These are phyloP conservation scores for Mionectes olivaceus DNA, from an alignment of 2,797 vertebrate genomes.

Conservation along the genomic window DNA sequence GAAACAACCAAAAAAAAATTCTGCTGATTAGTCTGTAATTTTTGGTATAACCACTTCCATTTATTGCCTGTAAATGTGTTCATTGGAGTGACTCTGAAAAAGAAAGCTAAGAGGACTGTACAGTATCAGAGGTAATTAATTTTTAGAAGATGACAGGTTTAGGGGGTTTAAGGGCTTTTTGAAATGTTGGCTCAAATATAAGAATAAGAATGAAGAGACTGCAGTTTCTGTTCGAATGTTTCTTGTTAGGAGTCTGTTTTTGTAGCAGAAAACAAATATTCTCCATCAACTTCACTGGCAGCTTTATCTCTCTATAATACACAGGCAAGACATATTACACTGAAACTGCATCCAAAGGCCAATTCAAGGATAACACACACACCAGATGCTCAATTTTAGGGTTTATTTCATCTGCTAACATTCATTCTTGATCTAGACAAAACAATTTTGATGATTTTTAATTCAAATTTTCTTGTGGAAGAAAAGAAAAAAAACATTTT, in stretches of 20 bases:
- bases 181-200: neutral
- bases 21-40: neutral
- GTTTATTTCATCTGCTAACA: conserved; percentile 82
- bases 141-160: neutral
- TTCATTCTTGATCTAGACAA: conserved; percentile 77
- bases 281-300: neutral
- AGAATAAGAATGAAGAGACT: neutral
- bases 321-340: neutral
- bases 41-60: neutral
- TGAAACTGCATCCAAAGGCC: neutral
- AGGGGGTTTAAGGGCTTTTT: neutral
- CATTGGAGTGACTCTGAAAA: neutral
- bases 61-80: neutral
- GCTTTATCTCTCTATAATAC: neutral
- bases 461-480: conserved; percentile 59
- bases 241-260: neutral
- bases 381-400: conserved; percentile 35
- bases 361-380: conserved; percentile 30
- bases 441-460: conserved; percentile 68
- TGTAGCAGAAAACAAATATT: neutral
- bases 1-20: neutral
- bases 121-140: neutral
- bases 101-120: neutral
- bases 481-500: conserved; percentile 55
- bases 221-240: neutral